phyloP scores from a whole-genome alignment of 2,888 invertebrate species.

The Deilephila elpenor region DNA sequence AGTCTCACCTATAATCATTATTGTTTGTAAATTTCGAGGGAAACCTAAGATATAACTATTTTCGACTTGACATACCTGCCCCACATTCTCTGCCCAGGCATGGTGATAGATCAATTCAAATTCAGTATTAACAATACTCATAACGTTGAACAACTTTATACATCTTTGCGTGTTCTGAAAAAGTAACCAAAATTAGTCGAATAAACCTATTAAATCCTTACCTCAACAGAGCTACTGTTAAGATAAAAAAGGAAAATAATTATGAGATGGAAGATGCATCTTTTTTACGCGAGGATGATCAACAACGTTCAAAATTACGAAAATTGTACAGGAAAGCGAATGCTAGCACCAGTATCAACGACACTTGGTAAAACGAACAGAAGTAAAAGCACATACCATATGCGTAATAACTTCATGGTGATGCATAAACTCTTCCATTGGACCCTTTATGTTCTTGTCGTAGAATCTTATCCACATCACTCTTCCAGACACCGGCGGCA shows the following conservation, averaged over 20 bases:
- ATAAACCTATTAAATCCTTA: neutral
- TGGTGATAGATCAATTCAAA: conserved; percentile 93
- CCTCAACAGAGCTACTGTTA: no score
- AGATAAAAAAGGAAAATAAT: no score
- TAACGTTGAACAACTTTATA: conserved; percentile 91
- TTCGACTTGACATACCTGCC: conserved; percentile 80
- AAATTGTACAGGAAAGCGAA: no score
- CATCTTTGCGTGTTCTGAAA: conserved; percentile 89
- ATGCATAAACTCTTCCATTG: conserved; percentile 86
- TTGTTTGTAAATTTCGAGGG: neutral
- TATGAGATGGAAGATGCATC: no score
- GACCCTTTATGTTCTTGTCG: conserved; percentile 88
- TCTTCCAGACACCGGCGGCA: conserved; percentile 92
- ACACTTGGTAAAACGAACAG: no score
- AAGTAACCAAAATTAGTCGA: neutral
- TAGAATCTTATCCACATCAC: conserved; percentile 93
- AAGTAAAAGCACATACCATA: conserved; percentile 54
- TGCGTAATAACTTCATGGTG: conserved; percentile 78
- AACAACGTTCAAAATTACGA: no score
- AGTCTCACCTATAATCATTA: conserved; percentile 80
- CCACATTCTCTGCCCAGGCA: conserved; percentile 91
- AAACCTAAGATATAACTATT: neutral
- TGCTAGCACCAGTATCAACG: no score
- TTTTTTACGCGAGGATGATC: no score
- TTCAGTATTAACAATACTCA: conserved; percentile 91